Evolutionary conservation across 2,888 invertebrate species (phyloP).

Genomic region (Pyrgus malvae): DNA sequence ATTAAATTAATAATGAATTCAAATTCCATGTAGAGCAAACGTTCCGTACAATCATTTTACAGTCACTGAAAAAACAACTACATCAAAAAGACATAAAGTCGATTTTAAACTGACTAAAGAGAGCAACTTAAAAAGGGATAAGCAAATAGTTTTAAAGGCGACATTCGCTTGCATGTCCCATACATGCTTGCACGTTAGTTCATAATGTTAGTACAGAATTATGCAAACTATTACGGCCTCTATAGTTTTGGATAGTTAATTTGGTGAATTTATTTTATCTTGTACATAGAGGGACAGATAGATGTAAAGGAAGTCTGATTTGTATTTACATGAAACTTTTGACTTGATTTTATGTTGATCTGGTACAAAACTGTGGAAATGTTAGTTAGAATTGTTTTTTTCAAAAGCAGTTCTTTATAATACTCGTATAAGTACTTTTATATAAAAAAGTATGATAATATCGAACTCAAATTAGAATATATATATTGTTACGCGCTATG

Average conservation of each 20-base stretch:
- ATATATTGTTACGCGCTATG: too few relatives aligned
- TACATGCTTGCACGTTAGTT: conserved; percentile 5
- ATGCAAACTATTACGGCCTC: conserved; percentile 19
- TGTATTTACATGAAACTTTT: too few relatives aligned
- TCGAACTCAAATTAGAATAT: too few relatives aligned
- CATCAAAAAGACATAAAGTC: background rate
- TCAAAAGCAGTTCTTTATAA: too few relatives aligned
- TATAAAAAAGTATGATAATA: too few relatives aligned
- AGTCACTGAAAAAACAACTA: background rate
- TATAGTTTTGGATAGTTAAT: conserved; percentile 11
- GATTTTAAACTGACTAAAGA: background rate
- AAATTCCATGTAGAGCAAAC: conserved; percentile 39
- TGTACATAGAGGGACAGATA: background rate
- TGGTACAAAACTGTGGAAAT: too few relatives aligned
- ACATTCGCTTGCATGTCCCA: conserved; percentile 12
- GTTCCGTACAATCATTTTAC: background rate
- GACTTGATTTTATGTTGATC: too few relatives aligned
- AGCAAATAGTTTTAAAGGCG: conserved; percentile 20
- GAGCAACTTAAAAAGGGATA: conserved; percentile 1
- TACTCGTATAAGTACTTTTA: too few relatives aligned
- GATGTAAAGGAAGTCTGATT: background rate
- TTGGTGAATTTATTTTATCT: conserved; percentile 1
- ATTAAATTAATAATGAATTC: conserved; percentile 46
- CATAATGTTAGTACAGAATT: conserved; percentile 12
- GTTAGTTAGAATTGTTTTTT: too few relatives aligned